Base-by-base conservation (phyloP, 2,797 vertebrate genomes). In the Ctenochaetus hawaiiensis region DNA sequence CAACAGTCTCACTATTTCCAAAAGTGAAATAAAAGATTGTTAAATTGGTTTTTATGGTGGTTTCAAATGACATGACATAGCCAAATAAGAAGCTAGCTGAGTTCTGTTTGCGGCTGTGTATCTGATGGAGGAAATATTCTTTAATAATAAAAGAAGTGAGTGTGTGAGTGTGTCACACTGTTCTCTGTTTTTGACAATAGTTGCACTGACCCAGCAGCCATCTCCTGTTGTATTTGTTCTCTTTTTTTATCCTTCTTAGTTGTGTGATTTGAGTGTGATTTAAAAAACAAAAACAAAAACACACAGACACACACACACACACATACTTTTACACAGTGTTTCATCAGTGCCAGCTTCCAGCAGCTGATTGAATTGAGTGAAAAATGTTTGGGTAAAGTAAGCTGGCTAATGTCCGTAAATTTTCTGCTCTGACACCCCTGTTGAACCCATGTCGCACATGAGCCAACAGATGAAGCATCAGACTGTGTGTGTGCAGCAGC, bases 101-200 rank as follows among this genome's bases (percentile, higher is more conserved):
- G 61, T 11, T 47, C 56, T 34, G 61, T 41, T 85, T 80, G 39
- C 2, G 11, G 39, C 39, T 41, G 39, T 11, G 39, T 80, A 59
- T 48, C 64, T 68, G 63, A 78, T 61, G 37, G 59, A 66, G 61
- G 63, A 63, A 75, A 41, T 53, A 73, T 78, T 63, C 65, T 72
- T 58, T 72, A 78, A 87, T 70, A 58, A 80, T 72, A 74, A 52
- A 70, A 51, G 0, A 39, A 22, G 43, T 68, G 61, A 37, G 4
- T 51, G 70, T 20, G 75, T 16, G 78, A 67, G 82, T 70, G 82
- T 70, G 72, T 79, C 30, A 63, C 59, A 56, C 58, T 81, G 77
- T 83, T 87, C 75, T 16, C 67, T 56, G 37, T 51, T 81, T 57
- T 86, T 83, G 80, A 83, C 85, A 85, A 77, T 77, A 77, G 43